Evolutionary conservation across 2,797 vertebrate species (phyloP), one percentile per base, ranked within the genome.

Genomic region (Lagocephalus sceleratus): DNA sequence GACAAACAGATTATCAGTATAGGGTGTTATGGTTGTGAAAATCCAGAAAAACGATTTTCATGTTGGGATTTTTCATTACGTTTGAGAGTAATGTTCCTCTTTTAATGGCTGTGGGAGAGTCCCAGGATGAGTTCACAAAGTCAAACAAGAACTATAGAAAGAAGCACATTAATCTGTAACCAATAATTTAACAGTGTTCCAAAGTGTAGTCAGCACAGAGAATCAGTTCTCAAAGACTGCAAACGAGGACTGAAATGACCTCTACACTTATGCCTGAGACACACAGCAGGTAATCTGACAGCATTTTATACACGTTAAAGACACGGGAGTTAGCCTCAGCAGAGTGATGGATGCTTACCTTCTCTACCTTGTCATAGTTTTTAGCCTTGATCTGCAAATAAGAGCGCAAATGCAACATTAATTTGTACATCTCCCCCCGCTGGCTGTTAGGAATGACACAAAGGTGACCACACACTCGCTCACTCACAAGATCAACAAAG

Each of bases 321-420:
- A 41, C 12, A 25, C 45, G 32, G 5, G 5, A 0, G 3, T 41
- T n/a, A 43, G 42, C 20, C 53, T 42, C 8, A 8, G 35, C 6
- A 43, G 57, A 49, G 49, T 46, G 56, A 45, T 41, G 22, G 55
- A 54, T 63, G 91, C 95, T 96, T 91, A 99, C 97, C 96, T 99
- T 99, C 90, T 99, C 97, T 90, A 99, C 97, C 66, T 97, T 99
- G 93, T 99, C 97, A 93, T 98, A 99, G 93, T 99, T 98, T 98
- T 99, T 99, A 86, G 95, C 96, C 93, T 99, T 99, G 90, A 99
- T 94, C 97, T 99, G 92, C 63, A 93, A 89, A 90, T 84, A 68
- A 91, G 71, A 92, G 86, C 90, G 84, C 79, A 92, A 86, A 90
- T 80, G 73, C 58, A 87, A 57, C 11, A 75, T 91, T 91, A 88